Base-by-base conservation (phyloP, 2,797 vertebrate genomes). In the Geotrypetes seraphini region DNA sequence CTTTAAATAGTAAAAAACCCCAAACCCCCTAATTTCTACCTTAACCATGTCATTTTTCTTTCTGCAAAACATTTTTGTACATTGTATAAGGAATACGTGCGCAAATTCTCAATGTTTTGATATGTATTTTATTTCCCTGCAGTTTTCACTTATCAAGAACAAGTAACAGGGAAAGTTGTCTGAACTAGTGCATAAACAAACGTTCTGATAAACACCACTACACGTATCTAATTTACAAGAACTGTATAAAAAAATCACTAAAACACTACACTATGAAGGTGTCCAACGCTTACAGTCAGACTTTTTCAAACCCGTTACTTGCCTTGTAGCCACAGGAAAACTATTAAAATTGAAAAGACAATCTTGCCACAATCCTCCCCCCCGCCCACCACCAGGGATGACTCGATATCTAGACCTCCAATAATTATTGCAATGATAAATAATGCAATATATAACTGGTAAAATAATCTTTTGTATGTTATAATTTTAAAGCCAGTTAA, bases 141-240 rank as follows among this genome's bases (percentile, higher is more conserved):
- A 85, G 83, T 82, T 84, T 84, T 83, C 77, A 86, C 83, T 85
- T 79, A 85, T 78, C 85, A 87, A 87, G 83, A 85, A 87, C 84
- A 88, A 88, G 86, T 87, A 88, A 89, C 85, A 87, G 82, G 85
- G 82, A 86, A 86, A 87, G 80, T 75, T 84, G 85, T 89, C 84
- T 87, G 83, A 85, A 82, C 77, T 84, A 84, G 82, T 84, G 84
- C 82, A 79, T 80, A 80, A 83, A 86, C 76, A 79, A 83, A 85
- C 77, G 84, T 78, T 78, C 73, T 66, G 79, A 83, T 40, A 53
- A 81, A 79, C 79, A 81, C 77, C 75, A 85, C 82, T 82, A 85
- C 80, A 81, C 77, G 42, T 82, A 82, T 69, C 81, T 81, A 83
- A 81, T 81, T 66, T 84, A 82, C 81, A 84, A 79, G 76, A 84